These are phyloP conservation scores for Oligia strigilis DNA, from an alignment of 2,888 invertebrate genomes.

Conservation along the genomic window DNA sequence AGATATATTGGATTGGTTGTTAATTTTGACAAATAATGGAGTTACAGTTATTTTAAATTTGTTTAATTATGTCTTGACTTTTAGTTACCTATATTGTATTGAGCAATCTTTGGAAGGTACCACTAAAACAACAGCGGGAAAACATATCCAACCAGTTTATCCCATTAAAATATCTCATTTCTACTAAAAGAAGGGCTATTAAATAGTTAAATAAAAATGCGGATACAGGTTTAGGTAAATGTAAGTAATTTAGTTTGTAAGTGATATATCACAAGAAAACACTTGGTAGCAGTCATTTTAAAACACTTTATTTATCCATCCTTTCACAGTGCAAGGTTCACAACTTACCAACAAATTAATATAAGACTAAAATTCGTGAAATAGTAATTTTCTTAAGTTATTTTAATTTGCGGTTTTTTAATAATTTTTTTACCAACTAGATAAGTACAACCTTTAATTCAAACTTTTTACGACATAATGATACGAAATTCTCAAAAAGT, in stretches of 20 bases:
- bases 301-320: slow-evolving; percentile 44
- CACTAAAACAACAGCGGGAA: slow-evolving; percentile 51
- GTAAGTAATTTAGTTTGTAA: slow-evolving; percentile 19
- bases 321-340: slow-evolving; percentile 46
- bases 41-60: slow-evolving; percentile 4
- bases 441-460: not conserved
- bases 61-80: not conserved
- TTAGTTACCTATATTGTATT: not conserved
- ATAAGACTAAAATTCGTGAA: slow-evolving; percentile 46
- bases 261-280: slow-evolving; percentile 33
- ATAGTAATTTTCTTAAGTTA: slow-evolving; percentile 54
- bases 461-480: slow-evolving; percentile 22
- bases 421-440: slow-evolving; percentile 29
- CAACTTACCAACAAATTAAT: slow-evolving; percentile 30
- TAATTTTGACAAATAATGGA: not conserved
- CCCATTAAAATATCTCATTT: slow-evolving; percentile 52
- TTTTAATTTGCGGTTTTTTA: slow-evolving; percentile 46
- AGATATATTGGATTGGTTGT: not conserved
- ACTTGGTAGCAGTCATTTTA: slow-evolving; percentile 24
- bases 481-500: not conserved
- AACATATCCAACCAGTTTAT: slow-evolving; percentile 25
- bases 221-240: slow-evolving; percentile 14
- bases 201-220: slow-evolving; percentile 31
- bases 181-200: slow-evolving; percentile 26
- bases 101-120: slow-evolving; percentile 33